Evolutionary conservation across 2,797 vertebrate genomes (phyloP).

Genomic region (Tenualosa thibaudeaui): DNA sequence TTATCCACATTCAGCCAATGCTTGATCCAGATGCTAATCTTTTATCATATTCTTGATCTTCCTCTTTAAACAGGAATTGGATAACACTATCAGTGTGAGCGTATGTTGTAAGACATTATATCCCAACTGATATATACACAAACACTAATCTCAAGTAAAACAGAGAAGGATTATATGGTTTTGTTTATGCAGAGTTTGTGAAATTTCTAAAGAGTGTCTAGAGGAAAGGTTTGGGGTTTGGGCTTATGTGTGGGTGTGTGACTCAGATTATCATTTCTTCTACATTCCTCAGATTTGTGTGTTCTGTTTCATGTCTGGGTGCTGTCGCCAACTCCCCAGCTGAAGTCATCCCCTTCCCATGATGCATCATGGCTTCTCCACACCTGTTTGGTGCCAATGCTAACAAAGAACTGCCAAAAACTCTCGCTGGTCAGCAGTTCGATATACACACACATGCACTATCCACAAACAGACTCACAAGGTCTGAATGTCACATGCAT

Average conservation of each 20-base stretch:
- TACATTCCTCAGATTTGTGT: constrained; percentile 16
- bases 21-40: constrained; percentile 2
- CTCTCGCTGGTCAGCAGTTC: constrained; percentile 45
- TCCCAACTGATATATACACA: not conserved
- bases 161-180: constrained; percentile 2
- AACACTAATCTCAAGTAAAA: not conserved
- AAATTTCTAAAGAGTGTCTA: not conserved
- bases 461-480: constrained; percentile 21
- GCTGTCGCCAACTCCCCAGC: constrained; percentile 48
- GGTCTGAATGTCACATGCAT: constrained; percentile 23
- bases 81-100: not conserved
- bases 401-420: constrained; percentile 53
- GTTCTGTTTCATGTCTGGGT: constrained; percentile 47
- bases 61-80: not conserved
- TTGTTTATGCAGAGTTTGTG: not conserved
- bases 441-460: constrained; percentile 21
- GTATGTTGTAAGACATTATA: not conserved
- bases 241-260: not conserved
- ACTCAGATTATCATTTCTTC: constrained; percentile 1
- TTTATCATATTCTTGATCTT: not conserved
- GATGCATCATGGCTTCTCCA: constrained; percentile 49
- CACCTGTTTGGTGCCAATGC: constrained; percentile 55
- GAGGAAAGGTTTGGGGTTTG: not conserved
- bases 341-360: constrained; percentile 34
- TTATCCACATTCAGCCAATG: not conserved